These are phyloP conservation scores for Shinisaurus crocodilurus DNA, from an alignment of 2,113 vertebrate genomes.

Conservation along the genomic window DNA sequence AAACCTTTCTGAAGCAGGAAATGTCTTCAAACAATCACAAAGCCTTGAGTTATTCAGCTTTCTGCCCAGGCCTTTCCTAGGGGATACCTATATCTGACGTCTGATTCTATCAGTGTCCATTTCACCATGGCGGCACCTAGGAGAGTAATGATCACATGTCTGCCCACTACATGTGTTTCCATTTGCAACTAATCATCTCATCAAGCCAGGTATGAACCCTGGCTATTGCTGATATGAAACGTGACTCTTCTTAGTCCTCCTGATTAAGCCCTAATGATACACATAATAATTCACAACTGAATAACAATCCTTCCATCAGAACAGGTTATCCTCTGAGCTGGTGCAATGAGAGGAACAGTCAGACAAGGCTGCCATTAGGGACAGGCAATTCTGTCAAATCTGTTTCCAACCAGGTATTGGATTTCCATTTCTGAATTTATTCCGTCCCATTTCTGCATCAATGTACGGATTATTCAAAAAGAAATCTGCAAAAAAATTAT, in stretches of 20 bases:
- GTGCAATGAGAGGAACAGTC: background rate
- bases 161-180: background rate
- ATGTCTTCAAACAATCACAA: background rate
- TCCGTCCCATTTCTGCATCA: too few relatives aligned
- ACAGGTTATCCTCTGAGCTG: background rate
- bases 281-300: background rate
- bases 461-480: too few relatives aligned
- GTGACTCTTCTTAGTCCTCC: background rate
- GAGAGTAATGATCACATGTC: constrained; percentile 10
- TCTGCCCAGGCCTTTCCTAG: background rate
- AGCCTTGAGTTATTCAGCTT: background rate
- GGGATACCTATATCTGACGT: background rate
- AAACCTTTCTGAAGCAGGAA: background rate
- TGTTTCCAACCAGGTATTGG: too few relatives aligned
- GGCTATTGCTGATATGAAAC: constrained; percentile 7
- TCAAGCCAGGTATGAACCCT: background rate
- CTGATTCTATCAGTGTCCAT: background rate
- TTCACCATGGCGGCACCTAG: background rate
- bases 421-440: too few relatives aligned
- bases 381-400: too few relatives aligned
- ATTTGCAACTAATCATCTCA: constrained; percentile 3
- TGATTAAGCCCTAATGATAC: constrained; percentile 4
- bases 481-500: too few relatives aligned
- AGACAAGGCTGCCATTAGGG: background rate
- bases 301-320: constrained; percentile 10